Percentiles rank a stretch among this genome's conserved stretches.
These are phyloP conservation scores for Paguma larvata DNA, from an alignment of 2,797 vertebrate species.

Conservation along the genomic window DNA sequence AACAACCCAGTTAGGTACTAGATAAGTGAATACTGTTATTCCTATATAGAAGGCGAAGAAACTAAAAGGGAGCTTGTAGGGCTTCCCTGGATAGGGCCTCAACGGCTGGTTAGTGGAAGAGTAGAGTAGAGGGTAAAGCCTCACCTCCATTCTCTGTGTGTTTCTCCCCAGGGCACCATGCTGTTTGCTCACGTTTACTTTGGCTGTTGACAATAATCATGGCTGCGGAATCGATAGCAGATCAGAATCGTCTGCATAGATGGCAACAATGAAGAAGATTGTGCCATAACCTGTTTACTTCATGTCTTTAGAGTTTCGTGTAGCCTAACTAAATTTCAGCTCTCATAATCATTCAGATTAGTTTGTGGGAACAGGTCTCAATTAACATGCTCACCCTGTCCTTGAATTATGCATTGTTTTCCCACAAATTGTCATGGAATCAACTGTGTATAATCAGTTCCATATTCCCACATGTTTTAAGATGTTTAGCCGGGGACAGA, in stretches of 20 bases:
- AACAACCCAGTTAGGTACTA: background rate
- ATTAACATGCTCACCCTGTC: background rate
- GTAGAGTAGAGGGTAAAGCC: background rate
- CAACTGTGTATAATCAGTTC: background rate
- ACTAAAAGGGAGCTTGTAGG: background rate
- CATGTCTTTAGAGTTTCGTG: background rate
- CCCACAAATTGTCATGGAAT: background rate
- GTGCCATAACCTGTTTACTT: background rate
- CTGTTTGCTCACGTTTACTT: background rate
- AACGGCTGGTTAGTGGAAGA: background rate
- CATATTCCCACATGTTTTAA: slow-evolving; percentile 39
- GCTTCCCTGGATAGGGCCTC: background rate
- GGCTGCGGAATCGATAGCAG: background rate
- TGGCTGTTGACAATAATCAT: background rate
- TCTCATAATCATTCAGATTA: background rate
- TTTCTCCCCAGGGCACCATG: accelerated
- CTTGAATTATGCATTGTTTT: background rate
- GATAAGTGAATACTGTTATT: background rate
- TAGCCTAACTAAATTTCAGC: background rate
- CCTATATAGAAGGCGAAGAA: background rate
- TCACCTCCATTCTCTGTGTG: background rate
- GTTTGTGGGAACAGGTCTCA: background rate
- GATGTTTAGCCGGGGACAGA: background rate
- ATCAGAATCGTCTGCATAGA: background rate
- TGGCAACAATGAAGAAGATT: background rate